phyloP scores from a whole-genome alignment of 2,888 invertebrate genomes.

The Phasia obesa region DNA sequence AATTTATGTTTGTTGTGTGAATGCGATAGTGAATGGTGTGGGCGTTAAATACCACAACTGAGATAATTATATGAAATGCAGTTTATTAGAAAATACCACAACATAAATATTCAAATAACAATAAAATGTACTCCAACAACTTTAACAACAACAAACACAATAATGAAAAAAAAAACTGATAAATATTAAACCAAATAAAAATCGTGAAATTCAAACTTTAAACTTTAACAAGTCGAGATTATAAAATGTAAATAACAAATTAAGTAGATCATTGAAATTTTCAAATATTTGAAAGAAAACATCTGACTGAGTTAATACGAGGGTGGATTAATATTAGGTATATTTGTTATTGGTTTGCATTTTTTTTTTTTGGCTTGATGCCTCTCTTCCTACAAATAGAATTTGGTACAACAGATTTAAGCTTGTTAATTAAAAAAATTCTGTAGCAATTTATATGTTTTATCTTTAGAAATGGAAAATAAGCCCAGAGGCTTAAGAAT shows the following conservation, averaged over 20 bases:
- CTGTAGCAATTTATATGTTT: too few relatives aligned
- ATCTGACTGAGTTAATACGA: conserved; percentile 14
- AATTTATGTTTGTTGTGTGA: background rate
- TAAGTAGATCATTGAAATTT: conserved; percentile 58
- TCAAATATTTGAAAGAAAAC: background rate
- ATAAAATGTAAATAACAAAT: conserved; percentile 2
- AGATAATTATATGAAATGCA: conserved; percentile 64
- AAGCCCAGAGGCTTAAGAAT: too few relatives aligned
- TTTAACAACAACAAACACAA: background rate
- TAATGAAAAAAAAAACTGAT: conserved; percentile 46
- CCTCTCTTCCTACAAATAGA: too few relatives aligned
- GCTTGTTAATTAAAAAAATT: too few relatives aligned
- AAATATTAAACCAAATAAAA: conserved; percentile 45
- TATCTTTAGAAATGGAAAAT: too few relatives aligned
- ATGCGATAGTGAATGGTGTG: conserved; percentile 45
- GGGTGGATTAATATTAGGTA: too few relatives aligned
- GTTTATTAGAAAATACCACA: conserved; percentile 57
- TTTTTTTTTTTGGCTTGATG: too few relatives aligned
- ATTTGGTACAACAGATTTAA: too few relatives aligned
- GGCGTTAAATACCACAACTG: conserved; percentile 66
- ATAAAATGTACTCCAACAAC: conserved; percentile 1
- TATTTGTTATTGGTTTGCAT: too few relatives aligned
- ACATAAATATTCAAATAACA: conserved; percentile 58
- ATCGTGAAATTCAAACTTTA: conserved; percentile 45
- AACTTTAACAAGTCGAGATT: conserved; percentile 48